Conservation (phyloP, 2,113 vertebrate genomes). For the Sinocyclocheilus anophthalmus region DNA sequence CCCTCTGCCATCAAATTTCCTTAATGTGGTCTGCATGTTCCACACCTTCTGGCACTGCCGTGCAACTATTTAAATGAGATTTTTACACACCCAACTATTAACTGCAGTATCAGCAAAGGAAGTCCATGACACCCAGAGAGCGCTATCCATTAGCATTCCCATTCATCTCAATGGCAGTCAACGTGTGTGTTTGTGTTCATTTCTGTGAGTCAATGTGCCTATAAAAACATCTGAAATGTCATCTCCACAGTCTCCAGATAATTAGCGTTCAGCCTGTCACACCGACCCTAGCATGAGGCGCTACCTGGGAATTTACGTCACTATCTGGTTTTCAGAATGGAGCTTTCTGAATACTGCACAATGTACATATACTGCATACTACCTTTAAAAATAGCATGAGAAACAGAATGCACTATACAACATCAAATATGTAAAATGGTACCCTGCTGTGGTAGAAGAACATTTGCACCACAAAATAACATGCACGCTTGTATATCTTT, state of each 20-base stretch:
- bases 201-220: neutral
- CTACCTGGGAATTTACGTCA: neutral
- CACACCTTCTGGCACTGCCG: neutral
- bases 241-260: neutral
- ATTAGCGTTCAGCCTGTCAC: constrained; percentile 8
- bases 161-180: neutral
- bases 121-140: neutral
- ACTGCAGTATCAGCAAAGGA: neutral
- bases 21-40: neutral
- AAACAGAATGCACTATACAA: neutral
- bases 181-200: neutral
- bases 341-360: neutral
- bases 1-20: neutral
- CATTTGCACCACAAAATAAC: neutral
- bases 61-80: neutral
- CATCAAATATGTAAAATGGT: neutral
- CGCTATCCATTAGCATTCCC: neutral
- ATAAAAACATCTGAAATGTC: constrained; percentile 10
- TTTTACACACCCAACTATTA: neutral
- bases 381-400: neutral
- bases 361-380: neutral
- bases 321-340: neutral
- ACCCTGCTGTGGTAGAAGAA: neutral
- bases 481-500: neutral
- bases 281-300: neutral